These are phyloP conservation scores for Vollenhovia emeryi DNA, from an alignment of 1,140 invertebrate genomes.

Conservation along the genomic window DNA sequence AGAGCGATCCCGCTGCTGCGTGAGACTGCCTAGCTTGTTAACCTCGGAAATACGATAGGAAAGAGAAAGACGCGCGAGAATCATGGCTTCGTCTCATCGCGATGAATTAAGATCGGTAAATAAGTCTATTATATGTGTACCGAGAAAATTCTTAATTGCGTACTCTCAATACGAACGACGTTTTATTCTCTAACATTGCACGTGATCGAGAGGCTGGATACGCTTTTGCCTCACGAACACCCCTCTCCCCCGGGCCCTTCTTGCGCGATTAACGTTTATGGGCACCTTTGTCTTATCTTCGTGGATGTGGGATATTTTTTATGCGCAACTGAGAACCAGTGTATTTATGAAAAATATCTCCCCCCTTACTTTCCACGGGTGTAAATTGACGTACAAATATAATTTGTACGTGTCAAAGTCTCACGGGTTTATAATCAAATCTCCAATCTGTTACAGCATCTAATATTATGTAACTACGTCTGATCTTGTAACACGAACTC, in stretches of 20 bases:
- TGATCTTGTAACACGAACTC: not conserved
- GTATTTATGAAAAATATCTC: not conserved
- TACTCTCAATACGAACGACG: not conserved
- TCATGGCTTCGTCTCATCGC: constrained; percentile 12
- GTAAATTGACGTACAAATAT: not conserved
- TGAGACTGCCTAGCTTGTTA: constrained; percentile 58
- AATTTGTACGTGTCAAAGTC: not conserved
- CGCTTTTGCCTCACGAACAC: not conserved
- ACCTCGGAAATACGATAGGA: constrained; percentile 50
- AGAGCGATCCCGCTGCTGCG: constrained; percentile 20
- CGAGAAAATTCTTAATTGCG: not conserved
- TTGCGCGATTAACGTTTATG: not conserved
- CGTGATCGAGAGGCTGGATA: not conserved
- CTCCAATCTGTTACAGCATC: not conserved
- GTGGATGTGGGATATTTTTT: no score
- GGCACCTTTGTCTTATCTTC: not conserved
- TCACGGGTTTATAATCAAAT: no score
- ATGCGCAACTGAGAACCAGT: no score
- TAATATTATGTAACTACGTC: not conserved
- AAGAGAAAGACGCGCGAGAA: constrained; percentile 4
- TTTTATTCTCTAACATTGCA: not conserved
- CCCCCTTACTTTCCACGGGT: not conserved
- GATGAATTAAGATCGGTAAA: constrained; percentile 48
- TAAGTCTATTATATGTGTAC: constrained; percentile 39
- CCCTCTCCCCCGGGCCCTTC: not conserved